phyloP scores from a whole-genome alignment of 2,888 invertebrate species.

The Drosophila formosana region DNA sequence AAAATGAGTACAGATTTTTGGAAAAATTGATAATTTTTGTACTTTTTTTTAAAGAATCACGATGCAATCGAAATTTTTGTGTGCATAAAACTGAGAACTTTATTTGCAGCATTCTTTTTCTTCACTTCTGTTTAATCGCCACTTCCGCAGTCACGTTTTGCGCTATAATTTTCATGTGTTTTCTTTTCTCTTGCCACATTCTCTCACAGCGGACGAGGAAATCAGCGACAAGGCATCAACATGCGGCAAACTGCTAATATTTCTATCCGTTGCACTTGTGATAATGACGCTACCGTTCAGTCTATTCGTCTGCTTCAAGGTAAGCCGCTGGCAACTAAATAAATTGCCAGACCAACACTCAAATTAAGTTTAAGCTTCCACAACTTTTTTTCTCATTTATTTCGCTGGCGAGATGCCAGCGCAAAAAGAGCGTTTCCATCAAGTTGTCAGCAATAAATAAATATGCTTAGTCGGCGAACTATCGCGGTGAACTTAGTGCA shows the following conservation, averaged over 20 bases:
- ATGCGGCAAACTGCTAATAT: constrained; percentile 93
- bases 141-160: constrained; percentile 26
- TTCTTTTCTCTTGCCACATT: constrained; percentile 60
- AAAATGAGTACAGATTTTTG: constrained; percentile 22
- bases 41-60: constrained; percentile 15
- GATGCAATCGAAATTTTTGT: constrained; percentile 34
- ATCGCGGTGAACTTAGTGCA: neutral
- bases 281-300: constrained; percentile 96
- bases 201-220: constrained; percentile 87
- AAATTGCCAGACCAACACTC: constrained; percentile 2
- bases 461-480: neutral
- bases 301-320: constrained; percentile 96
- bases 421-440: constrained; percentile 12
- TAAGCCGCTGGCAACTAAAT: constrained; percentile 85
- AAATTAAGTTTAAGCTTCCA: constrained; percentile 3
- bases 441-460: constrained; percentile 17
- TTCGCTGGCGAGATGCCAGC: constrained; percentile 14
- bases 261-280: constrained; percentile 93
- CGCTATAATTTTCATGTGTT: constrained; percentile 39
- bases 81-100: constrained; percentile 30
- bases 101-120: constrained; percentile 70
- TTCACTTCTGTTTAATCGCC: constrained; percentile 28
- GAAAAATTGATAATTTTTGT: constrained; percentile 33
- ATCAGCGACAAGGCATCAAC: constrained; percentile 88
- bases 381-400: neutral